Conservation (phyloP, 2,797 vertebrate species). For the Mormyrus hasselquistii region DNA sequence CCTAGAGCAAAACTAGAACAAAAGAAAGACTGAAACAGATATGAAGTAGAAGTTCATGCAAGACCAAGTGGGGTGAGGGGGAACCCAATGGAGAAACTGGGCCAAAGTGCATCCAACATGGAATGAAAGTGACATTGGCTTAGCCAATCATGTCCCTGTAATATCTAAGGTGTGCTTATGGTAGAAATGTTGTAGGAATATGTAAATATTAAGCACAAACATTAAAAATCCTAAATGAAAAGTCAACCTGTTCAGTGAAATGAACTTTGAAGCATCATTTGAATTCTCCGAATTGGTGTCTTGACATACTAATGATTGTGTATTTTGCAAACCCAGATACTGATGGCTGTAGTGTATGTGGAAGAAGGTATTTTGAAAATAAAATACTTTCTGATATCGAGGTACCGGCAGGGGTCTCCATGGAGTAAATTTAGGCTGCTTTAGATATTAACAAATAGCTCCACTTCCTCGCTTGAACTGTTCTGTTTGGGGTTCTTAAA, state of each 20-base stretch:
- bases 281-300: constrained; percentile 32
- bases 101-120: neutral
- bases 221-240: constrained; percentile 25
- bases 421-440: neutral
- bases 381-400: neutral
- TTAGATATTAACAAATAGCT: neutral
- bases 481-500: neutral
- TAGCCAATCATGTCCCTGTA: constrained; percentile 8
- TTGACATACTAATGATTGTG: constrained; percentile 40
- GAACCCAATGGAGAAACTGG: neutral
- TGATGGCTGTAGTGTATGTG: neutral
- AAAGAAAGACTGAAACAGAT: neutral
- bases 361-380: neutral
- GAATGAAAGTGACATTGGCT: constrained; percentile 19
- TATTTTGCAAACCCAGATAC: constrained; percentile 53
- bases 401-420: neutral
- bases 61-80: neutral
- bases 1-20: neutral
- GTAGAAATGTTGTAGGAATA: constrained; percentile 13
- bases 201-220: constrained; percentile 24
- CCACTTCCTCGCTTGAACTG: neutral
- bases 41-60: neutral
- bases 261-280: neutral
- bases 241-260: neutral
- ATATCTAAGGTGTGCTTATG: constrained; percentile 11